Percentiles rank a stretch among this genome's conserved stretches.
phyloP scores from a whole-genome alignment of 2,113 vertebrate species.

The Dissostichus mawsoni region DNA sequence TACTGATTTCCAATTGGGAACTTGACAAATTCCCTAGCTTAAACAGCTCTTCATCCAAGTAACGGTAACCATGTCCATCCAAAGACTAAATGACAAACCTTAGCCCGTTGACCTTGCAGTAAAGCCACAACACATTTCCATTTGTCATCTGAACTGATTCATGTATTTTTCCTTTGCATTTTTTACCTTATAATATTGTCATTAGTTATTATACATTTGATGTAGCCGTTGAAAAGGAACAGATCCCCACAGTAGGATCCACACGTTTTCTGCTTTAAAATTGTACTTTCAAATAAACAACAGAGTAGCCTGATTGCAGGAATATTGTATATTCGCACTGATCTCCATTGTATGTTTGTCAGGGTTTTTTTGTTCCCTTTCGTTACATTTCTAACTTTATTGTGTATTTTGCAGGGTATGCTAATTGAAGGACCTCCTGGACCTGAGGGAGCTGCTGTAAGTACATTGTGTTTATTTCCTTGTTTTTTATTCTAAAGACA shows the following conservation, averaged over 20 bases:
- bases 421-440: constrained; percentile 92
- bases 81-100: neutral
- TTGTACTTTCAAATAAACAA: neutral
- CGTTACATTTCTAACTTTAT: neutral
- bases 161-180: neutral
- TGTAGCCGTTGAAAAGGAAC: neutral
- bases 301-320: neutral
- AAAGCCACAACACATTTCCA: neutral
- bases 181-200: too few species aligned
- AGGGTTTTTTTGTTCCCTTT: neutral
- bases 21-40: neutral
- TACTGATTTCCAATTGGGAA: neutral
- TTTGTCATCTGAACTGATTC: neutral
- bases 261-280: neutral
- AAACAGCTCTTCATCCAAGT: neutral
- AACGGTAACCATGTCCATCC: neutral
- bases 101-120: neutral
- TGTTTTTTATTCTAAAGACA: neutral
- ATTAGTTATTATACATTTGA: neutral
- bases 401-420: constrained; percentile 86
- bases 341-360: neutral
- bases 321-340: neutral
- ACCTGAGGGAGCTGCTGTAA: constrained; percentile 90
- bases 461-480: constrained; percentile 52
- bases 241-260: neutral